These are phyloP conservation scores for Chascanopsetta lugubris DNA, from an alignment of 2,113 vertebrate species.

Conservation along the genomic window DNA sequence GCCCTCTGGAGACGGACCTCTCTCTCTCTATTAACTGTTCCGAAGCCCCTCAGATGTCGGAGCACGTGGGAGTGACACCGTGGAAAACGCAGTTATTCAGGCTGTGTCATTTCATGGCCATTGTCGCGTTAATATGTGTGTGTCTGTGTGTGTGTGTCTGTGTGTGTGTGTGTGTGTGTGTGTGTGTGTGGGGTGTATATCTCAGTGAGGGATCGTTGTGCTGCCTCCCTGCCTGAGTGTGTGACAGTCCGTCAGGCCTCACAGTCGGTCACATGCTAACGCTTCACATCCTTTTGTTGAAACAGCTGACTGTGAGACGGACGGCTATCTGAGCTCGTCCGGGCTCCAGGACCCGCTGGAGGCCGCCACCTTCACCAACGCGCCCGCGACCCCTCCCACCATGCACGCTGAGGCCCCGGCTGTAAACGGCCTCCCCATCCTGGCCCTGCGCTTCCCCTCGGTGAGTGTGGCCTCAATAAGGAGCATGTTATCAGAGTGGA, in stretches of 20 bases:
- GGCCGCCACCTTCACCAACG: conserved; percentile 42
- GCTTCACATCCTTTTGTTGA: conserved; percentile 58
- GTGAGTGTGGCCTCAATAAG: conserved; percentile 77
- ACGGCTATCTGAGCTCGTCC: conserved; percentile 92
- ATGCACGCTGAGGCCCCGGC: conserved; percentile 50
- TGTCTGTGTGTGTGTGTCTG: conserved; percentile 4
- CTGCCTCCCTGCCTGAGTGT: not conserved
- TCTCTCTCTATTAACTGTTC: too few relatives aligned
- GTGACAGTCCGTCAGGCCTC: conserved; percentile 8
- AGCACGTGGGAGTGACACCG: not conserved
- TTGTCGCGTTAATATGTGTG: too few relatives aligned
- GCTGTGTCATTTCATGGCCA: too few relatives aligned
- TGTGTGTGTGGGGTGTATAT: conserved; percentile 13
- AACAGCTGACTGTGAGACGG: conserved; percentile 94
- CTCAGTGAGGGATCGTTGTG: conserved; percentile 13
- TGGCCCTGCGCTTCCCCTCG: conserved; percentile 85
- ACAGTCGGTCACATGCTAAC: conserved; percentile 60
- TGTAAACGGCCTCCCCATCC: conserved; percentile 67
- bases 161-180: conserved; percentile 8
- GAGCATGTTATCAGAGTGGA: too few relatives aligned
- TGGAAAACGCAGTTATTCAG: too few relatives aligned
- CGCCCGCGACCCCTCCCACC: conserved; percentile 50
- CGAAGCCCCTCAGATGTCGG: not conserved
- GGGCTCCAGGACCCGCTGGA: conserved; percentile 88
- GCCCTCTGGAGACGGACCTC: too few relatives aligned